Evolutionary conservation across 2,888 invertebrate species (phyloP), one percentile per base, ranked within the genome.

Genomic region (Hydropsyche betteni): DNA sequence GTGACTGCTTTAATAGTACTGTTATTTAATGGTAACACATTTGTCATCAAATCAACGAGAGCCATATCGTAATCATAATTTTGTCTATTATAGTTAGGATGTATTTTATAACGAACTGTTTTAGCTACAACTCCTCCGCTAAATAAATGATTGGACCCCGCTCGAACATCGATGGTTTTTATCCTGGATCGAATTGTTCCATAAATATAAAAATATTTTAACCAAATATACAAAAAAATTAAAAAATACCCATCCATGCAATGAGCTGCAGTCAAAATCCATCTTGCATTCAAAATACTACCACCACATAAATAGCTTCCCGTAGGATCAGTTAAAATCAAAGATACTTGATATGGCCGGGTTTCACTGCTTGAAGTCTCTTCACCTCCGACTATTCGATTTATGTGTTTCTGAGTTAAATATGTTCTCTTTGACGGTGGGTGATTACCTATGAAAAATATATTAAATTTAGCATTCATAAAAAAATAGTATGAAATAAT

Each of bases 21-120:
- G 0, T 84, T 82, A 76, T 85, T 84, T 24, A 85, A 80, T 0
- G 69, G 78, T 80, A 89, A 88, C 0, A n/a, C 16, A 53, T 81
- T 77, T 10, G 81, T 81, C 0, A 74, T 4, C 0, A 88, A 81
- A 44, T 81, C 81, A 24, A 89, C 81, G 3, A 88, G 77, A 0
- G 83, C 88, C 0, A 87, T 84, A 68, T 89, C 89, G 74, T 85
- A 87, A 80, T 89, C 87, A 8, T 81, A 81, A 0, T 83, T 84
- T 0, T 12, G n/a, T 0, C 79, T 24, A 77, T 88, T 84, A 80
- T 86, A 89, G 0, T 79, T 69, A 0, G 86, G 85, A 78, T 89
- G 88, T 0, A 79, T 80, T 0, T 74, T 78, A 14, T 85, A 81
- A 0, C 71, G 61, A 0, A 80, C 81, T 0, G 87, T 82, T 1